phyloP scores from a whole-genome alignment of 53 echinoderm and acorn worm species.

The Glandiceps talaboti region DNA sequence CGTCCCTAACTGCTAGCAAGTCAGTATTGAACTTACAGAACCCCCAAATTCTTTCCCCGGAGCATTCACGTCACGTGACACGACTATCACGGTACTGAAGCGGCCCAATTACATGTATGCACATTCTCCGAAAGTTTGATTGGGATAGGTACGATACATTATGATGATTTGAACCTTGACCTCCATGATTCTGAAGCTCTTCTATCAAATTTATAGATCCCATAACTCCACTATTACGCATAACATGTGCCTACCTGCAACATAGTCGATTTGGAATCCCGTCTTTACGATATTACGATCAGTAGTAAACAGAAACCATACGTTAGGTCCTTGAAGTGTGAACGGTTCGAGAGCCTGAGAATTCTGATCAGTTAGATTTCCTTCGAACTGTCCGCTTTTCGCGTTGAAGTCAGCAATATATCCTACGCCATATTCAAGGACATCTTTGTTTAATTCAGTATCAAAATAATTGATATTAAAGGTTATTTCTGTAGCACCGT shows the following conservation, averaged over 20 bases:
- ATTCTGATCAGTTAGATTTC: conserved; percentile 21
- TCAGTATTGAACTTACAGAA: no score
- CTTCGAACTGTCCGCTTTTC: conserved; percentile 18
- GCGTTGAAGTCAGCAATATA: conserved; percentile 27
- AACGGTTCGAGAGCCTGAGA: conserved; percentile 12
- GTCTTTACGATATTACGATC: conserved; percentile 32
- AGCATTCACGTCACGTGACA: no score
- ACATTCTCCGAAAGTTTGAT: no score
- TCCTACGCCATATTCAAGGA: conserved; percentile 34
- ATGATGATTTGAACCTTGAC: no score
- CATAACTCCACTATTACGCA: no score
- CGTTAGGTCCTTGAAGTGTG: neutral
- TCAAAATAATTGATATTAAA: conserved; percentile 40
- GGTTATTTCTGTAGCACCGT: conserved; percentile 20
- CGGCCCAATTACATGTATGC: no score
- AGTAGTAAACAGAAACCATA: conserved; percentile 18
- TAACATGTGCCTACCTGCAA: neutral
- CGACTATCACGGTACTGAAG: no score
- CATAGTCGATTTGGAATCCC: conserved; percentile 13
- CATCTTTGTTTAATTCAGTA: conserved; percentile 38
- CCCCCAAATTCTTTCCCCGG: no score
- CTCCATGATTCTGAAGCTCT: no score
- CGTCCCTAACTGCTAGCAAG: no score
- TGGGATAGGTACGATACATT: no score
- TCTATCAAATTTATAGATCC: no score